Evolutionary conservation across 1,140 invertebrate genomes (phyloP), one percentile per base, ranked within the genome.

Genomic region (Drosophila kepulauana): DNA sequence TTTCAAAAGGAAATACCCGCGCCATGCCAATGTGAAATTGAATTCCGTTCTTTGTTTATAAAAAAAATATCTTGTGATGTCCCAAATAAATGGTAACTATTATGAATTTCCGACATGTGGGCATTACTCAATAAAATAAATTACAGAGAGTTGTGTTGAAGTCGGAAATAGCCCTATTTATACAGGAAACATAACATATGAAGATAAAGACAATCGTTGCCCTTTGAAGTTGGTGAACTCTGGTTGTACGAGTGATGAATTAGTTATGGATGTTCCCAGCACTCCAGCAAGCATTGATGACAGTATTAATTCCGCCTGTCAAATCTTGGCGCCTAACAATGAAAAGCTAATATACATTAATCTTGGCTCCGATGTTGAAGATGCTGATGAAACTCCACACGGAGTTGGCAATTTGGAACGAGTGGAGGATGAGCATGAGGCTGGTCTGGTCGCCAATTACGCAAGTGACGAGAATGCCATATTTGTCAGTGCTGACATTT

Each of bases 151-250:
- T 7, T 30, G 30, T 52, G 49, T 3, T 11, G 20, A 25, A 30
- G 3, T 52, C 6, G 11, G 3, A 4, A 52, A 7, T n/a, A 52
- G 25, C 30, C 82, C 90, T 78, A 84, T 90, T 7, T 43, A 43
- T 7, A n/a, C 3, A 3, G n/a, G 5, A 13, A 43, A n/a, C n/a
- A 43, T 25, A 6, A 25, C 33, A 20, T 20, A 7, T 10, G 13
- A 48, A 51, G 20, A 25, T 25, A 25, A 25, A 25, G 3, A 25
- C 20, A 25, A 25, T 25, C 20, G 20, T 25, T 25, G 20, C 20
- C 20, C 20, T 25, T 25, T 25, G 20, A 51, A 11, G 49, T 3
- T n/a, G 1, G 5, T 13, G 2, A 51, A 3, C 20, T 1, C 20
- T n/a, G 3, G 25, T 4, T 5, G n/a, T 11, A 13, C 16, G 2